Evolutionary conservation across 1,140 invertebrate genomes (phyloP).

Genomic region (Uloborus diversus): DNA sequence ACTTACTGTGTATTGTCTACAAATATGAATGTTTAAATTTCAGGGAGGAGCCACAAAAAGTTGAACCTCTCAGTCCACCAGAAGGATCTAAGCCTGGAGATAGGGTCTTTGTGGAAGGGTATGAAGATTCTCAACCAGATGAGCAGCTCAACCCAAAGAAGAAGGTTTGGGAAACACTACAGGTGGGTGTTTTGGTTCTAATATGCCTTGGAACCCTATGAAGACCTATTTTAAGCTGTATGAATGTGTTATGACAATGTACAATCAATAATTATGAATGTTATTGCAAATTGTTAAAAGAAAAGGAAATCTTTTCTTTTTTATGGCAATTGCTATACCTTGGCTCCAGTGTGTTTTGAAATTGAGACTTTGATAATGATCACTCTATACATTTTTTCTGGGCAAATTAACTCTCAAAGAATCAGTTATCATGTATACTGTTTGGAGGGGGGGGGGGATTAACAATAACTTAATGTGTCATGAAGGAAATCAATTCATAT

Average conservation of each 20-base stretch:
- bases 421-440: too few species aligned
- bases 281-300: neutral
- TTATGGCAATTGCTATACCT: neutral
- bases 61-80: constrained; percentile 85
- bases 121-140: constrained; percentile 72
- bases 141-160: constrained; percentile 95
- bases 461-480: too few species aligned
- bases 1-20: neutral
- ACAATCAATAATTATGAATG: neutral
- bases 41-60: constrained; percentile 71
- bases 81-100: constrained; percentile 79
- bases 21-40: neutral
- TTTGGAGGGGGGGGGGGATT: too few species aligned
- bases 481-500: too few species aligned
- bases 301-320: neutral
- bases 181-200: constrained; percentile 66
- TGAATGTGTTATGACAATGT: neutral
- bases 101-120: constrained; percentile 81
- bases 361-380: neutral
- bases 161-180: constrained; percentile 95
- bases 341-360: neutral
- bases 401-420: too few species aligned
- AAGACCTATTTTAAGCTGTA: neutral
- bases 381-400: too few species aligned
- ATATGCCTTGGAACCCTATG: neutral